These are phyloP conservation scores for Heptranchias perlo DNA, from an alignment of 2,113 vertebrate species.

Conservation along the genomic window DNA sequence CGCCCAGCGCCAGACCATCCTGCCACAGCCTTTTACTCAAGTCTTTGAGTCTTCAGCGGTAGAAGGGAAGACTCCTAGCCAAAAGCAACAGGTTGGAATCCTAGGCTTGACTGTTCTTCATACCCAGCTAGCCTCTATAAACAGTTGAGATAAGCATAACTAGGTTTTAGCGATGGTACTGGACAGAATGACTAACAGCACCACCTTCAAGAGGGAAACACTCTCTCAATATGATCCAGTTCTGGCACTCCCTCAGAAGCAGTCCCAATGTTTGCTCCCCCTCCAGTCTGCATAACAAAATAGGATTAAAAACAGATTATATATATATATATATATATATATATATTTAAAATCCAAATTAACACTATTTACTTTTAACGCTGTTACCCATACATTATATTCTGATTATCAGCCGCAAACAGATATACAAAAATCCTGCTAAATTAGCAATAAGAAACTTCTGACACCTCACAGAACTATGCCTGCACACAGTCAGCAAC, in stretches of 20 bases:
- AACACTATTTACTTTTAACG: not conserved
- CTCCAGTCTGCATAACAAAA: not conserved
- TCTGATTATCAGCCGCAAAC: not conserved
- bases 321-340: too few species aligned
- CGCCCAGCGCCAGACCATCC: too few species aligned
- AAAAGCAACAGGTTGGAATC: too few species aligned
- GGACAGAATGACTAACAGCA: not conserved
- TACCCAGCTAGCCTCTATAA: too few species aligned
- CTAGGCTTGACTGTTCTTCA: too few species aligned
- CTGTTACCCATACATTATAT: not conserved
- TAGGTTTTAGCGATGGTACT: too few species aligned
- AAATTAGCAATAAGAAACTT: too few species aligned
- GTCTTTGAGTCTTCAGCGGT: too few species aligned
- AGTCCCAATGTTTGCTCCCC: not conserved
- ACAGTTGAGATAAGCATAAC: too few species aligned
- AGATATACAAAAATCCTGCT: not conserved
- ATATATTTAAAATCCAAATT: not conserved
- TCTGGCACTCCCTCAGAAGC: not conserved
- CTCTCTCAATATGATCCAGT: not conserved
- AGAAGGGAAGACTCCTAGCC: too few species aligned
- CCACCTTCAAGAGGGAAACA: not conserved
- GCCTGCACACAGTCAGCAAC: not conserved
- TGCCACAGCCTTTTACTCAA: too few species aligned
- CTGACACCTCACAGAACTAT: not conserved
- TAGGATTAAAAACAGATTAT: not conserved